These are phyloP conservation scores for Drosophila parthenogenetica DNA, from an alignment of 2,888 invertebrate genomes.

Conservation along the genomic window DNA sequence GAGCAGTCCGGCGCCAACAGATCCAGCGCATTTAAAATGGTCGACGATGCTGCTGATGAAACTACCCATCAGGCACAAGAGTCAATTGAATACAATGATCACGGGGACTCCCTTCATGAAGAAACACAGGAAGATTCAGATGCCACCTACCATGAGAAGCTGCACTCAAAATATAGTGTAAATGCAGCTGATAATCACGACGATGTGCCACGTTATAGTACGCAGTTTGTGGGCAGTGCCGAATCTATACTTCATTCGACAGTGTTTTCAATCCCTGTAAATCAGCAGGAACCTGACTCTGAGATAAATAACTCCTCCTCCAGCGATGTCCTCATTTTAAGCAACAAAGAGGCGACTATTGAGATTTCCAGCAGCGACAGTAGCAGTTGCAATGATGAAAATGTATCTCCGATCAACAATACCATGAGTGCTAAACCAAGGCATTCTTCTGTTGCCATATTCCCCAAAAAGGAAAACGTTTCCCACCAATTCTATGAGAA, in stretches of 20 bases:
- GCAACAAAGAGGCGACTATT: slow-evolving; percentile 66
- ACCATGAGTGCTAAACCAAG: neutral
- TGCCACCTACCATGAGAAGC: slow-evolving; percentile 5
- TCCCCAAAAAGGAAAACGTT: slow-evolving; percentile 49
- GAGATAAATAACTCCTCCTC: slow-evolving; percentile 43
- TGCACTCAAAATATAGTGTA: neutral
- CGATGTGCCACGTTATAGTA: slow-evolving; percentile 69
- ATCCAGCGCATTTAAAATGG: neutral
- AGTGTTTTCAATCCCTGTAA: slow-evolving; percentile 38
- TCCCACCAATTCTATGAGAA: slow-evolving; percentile 82
- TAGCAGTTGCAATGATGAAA: slow-evolving; percentile 43
- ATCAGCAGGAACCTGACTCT: neutral
- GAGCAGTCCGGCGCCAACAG: neutral
- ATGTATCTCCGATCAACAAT: slow-evolving; percentile 14
- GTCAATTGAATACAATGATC: neutral
- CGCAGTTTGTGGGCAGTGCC: slow-evolving; percentile 69
- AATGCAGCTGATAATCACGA: slow-evolving; percentile 1
- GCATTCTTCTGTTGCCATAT: slow-evolving; percentile 21
- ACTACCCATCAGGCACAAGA: neutral
- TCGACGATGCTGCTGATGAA: neutral
- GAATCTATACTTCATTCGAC: slow-evolving; percentile 76
- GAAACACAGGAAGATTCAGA: neutral
- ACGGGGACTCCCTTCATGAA: neutral
- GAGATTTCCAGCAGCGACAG: slow-evolving; percentile 70
- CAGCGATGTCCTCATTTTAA: slow-evolving; percentile 76